Evolutionary conservation across 2,797 vertebrate genomes (phyloP).

Genomic region (Enteromius treurensis): DNA sequence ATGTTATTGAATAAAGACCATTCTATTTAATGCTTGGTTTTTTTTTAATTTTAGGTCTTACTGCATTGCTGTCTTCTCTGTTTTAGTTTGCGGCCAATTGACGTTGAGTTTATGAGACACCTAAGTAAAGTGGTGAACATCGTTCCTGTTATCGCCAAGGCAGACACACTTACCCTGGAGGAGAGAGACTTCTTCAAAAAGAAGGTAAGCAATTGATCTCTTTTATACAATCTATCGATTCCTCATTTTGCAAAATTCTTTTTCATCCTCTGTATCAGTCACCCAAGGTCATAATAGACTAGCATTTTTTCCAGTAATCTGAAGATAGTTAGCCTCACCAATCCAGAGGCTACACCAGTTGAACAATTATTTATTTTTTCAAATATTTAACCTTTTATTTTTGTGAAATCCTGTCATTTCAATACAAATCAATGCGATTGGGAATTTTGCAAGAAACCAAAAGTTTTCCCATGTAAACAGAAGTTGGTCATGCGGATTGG

Average conservation of each 20-base stretch:
- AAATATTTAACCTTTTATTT: neutral
- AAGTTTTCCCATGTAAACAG: neutral
- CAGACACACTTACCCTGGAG: slow-evolving; percentile 94
- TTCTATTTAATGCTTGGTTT: neutral
- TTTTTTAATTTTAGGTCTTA: neutral
- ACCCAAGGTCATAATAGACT: neutral
- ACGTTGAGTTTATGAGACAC: slow-evolving; percentile 96
- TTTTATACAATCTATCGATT: neutral
- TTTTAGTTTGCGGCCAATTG: slow-evolving; percentile 88
- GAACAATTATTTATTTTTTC: neutral
- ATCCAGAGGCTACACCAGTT: neutral
- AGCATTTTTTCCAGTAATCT: neutral
- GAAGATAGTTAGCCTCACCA: neutral
- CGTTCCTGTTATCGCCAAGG: slow-evolving; percentile 95
- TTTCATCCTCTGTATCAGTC: neutral
- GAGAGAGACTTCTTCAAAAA: slow-evolving; percentile 94
- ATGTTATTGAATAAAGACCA: neutral
- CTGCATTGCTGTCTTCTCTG: neutral
- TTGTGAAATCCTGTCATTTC: neutral
- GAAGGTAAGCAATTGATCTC: slow-evolving; percentile 76
- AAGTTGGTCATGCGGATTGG: neutral
- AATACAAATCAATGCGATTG: neutral
- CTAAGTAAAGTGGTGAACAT: slow-evolving; percentile 98
- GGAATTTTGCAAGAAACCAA: neutral
- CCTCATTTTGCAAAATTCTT: neutral